These are phyloP conservation scores for Gila robusta DNA, from an alignment of 2,797 vertebrate species.

Conservation along the genomic window DNA sequence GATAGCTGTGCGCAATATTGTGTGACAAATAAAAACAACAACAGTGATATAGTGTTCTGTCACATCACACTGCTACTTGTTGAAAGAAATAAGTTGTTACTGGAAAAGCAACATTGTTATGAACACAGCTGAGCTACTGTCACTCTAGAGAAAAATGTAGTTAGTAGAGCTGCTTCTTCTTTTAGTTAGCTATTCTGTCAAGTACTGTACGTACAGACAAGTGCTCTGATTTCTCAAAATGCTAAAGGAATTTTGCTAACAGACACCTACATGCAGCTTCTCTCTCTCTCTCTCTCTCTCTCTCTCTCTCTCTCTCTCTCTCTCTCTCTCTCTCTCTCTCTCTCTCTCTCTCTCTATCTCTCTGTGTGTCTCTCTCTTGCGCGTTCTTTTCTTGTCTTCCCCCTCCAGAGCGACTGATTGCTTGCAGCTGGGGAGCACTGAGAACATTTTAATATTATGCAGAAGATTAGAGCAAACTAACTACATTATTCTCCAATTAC, in stretches of 20 bases:
- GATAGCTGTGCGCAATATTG: neutral
- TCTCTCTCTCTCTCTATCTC: neutral
- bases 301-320: conserved; percentile 54
- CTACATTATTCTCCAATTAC: conserved; percentile 91
- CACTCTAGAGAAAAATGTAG: neutral
- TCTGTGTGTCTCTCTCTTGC: conserved; percentile 58
- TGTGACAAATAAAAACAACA: neutral
- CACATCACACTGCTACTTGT: conserved; percentile 30
- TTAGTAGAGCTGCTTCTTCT: neutral
- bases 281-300: conserved; percentile 35
- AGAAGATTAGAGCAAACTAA: conserved; percentile 93
- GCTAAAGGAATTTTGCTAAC: conserved; percentile 31
- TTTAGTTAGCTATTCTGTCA: conserved; percentile 20
- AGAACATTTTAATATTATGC: conserved; percentile 90
- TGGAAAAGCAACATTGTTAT: conserved; percentile 11
- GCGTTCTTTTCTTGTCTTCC: conserved; percentile 58
- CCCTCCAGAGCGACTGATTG: conserved; percentile 84
- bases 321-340: conserved; percentile 10
- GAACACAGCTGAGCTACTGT: conserved; percentile 18
- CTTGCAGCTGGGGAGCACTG: conserved; percentile 89
- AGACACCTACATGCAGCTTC: conserved; percentile 50
- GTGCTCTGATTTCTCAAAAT: neutral
- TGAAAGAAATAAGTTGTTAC: conserved; percentile 9
- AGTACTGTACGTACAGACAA: neutral
- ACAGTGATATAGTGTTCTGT: neutral